Evolutionary conservation across 1,140 invertebrate genomes (phyloP).

Genomic region (Tachypleus tridentatus): DNA sequence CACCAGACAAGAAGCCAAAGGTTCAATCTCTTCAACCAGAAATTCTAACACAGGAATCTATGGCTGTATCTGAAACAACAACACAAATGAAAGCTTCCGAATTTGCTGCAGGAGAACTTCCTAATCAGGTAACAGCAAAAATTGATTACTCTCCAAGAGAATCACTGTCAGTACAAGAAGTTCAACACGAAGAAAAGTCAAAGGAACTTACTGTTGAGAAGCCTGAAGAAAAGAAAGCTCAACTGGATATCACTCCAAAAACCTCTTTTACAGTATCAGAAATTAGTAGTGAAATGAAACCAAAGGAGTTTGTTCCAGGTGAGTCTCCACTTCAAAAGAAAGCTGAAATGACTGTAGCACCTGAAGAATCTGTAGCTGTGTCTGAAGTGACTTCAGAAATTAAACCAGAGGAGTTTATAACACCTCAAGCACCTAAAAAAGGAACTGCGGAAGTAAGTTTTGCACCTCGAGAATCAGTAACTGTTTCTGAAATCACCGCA

Average conservation of each 20-base stretch:
- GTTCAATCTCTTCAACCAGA: too few relatives aligned
- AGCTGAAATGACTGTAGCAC: slow-evolving; percentile 8
- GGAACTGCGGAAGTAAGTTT: slow-evolving; percentile 12
- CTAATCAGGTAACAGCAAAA: slow-evolving; percentile 10
- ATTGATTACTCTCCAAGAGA: slow-evolving; percentile 1
- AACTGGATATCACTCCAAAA: slow-evolving; percentile 3
- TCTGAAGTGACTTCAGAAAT: slow-evolving; percentile 10
- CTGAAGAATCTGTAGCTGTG: slow-evolving; percentile 13
- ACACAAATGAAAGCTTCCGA: slow-evolving; percentile 12
- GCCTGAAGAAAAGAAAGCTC: slow-evolving; percentile 12
- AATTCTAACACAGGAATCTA: slow-evolving; percentile 6
- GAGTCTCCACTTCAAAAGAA: slow-evolving; percentile 12
- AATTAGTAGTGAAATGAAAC: background rate
- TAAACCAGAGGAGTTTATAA: background rate
- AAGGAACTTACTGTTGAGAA: slow-evolving; percentile 8
- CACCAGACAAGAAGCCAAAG: slow-evolving; percentile 6
- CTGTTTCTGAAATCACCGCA: slow-evolving; percentile 15
- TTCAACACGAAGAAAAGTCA: slow-evolving; percentile 7
- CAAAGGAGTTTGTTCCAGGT: slow-evolving; percentile 2
- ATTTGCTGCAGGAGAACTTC: slow-evolving; percentile 5
- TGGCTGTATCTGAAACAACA: slow-evolving; percentile 18
- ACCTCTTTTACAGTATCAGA: slow-evolving; percentile 1
- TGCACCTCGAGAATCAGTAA: slow-evolving; percentile 9
- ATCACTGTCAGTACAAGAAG: slow-evolving; percentile 13
- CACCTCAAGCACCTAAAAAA: slow-evolving; percentile 7